These are phyloP conservation scores for Prionace glauca DNA, from an alignment of 2,797 vertebrate genomes.

Conservation along the genomic window DNA sequence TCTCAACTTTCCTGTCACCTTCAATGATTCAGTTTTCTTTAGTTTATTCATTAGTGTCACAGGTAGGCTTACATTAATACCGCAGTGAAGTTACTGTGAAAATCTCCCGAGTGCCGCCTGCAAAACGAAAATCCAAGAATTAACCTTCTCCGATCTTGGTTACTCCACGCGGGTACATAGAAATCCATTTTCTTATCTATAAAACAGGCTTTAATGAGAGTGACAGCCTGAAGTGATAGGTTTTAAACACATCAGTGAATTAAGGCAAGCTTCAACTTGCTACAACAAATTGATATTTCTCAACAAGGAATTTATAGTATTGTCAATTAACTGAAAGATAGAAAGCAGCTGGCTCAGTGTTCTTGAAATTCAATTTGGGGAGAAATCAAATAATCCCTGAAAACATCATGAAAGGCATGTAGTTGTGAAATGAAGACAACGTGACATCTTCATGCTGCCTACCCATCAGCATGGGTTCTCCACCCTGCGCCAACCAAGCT, in stretches of 20 bases:
- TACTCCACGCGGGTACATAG: not conserved
- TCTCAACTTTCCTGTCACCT: too few relatives aligned
- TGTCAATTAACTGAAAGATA: not conserved
- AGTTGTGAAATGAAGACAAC: too few relatives aligned
- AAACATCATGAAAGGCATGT: too few relatives aligned
- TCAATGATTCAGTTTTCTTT: too few relatives aligned
- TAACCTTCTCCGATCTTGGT: not conserved
- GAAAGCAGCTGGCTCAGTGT: not conserved
- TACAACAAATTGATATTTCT: constrained; percentile 1
- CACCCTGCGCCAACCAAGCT: too few relatives aligned
- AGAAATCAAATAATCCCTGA: not conserved
- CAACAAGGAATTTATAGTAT: not conserved
- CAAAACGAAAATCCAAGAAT: not conserved
- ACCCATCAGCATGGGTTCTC: too few relatives aligned
- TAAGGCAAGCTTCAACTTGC: constrained; percentile 23
- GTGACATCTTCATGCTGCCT: too few relatives aligned
- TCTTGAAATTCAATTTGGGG: not conserved
- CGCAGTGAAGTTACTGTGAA: too few relatives aligned
- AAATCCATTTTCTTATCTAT: not conserved
- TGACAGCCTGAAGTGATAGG: not conserved
- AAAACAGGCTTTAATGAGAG: not conserved
- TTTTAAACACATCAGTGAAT: not conserved
- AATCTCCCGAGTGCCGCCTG: too few relatives aligned
- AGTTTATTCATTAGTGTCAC: too few relatives aligned
- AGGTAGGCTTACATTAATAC: too few relatives aligned